phyloP scores from a whole-genome alignment of 1,140 invertebrate species.

The Chelonus insularis region DNA sequence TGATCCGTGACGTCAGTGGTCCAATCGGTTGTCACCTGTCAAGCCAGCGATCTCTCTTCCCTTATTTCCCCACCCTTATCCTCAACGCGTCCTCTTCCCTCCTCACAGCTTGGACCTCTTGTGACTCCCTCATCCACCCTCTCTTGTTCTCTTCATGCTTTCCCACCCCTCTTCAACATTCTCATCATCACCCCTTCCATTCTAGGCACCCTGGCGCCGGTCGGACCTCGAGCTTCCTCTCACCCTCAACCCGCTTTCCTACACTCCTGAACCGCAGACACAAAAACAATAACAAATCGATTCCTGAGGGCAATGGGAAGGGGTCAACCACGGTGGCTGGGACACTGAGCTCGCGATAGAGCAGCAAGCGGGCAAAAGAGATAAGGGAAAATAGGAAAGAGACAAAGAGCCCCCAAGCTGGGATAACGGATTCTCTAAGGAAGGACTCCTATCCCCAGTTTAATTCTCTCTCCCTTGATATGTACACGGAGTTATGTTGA shows the following conservation, averaged over 20 bases:
- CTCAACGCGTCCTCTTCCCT: not conserved
- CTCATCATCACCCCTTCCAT: not conserved
- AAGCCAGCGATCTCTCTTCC: conserved; percentile 41
- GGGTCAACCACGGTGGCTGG: conserved; percentile 45
- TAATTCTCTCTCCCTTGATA: conserved; percentile 37
- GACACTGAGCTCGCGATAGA: conserved; percentile 7
- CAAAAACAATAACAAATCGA: conserved; percentile 62
- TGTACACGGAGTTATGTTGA: conserved; percentile 46
- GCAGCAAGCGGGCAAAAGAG: conserved; percentile 8
- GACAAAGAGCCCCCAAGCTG: too few species aligned
- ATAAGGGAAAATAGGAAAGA: conserved; percentile 27
- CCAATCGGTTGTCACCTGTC: conserved; percentile 55
- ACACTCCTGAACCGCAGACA: conserved; percentile 52
- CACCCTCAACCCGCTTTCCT: conserved; percentile 29
- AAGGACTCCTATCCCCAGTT: not conserved
- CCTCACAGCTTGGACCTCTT: not conserved
- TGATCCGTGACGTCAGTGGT: conserved; percentile 51
- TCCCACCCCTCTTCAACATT: conserved; percentile 5
- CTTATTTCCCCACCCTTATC: conserved; percentile 31
- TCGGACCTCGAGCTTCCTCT: conserved; percentile 29
- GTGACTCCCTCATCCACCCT: not conserved
- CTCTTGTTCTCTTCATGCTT: conserved; percentile 12
- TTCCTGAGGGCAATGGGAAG: conserved; percentile 52
- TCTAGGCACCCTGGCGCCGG: conserved; percentile 6
- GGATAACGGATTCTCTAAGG: too few species aligned